Base-by-base conservation (phyloP, 2,113 vertebrate genomes). In the Notothenia rossii region DNA sequence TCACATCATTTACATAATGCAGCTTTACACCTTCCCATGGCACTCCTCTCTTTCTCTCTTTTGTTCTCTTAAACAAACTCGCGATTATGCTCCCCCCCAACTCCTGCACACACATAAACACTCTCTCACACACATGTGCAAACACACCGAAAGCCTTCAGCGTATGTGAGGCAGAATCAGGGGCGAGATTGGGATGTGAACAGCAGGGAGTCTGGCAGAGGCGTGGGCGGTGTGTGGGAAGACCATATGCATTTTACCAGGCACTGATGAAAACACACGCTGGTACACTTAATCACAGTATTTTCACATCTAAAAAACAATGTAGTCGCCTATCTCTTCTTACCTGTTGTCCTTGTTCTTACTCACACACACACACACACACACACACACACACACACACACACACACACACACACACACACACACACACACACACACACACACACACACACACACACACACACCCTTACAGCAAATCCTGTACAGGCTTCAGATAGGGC, bases 151-250 rank as follows among this genome's bases (percentile, higher is more conserved):
- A 67, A 81, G 77, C 73, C 81, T 78, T 62, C n/a, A 80, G 75
- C 55, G 25, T 25, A 54, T 79, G 83, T 55, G 55, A 72, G 58
- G 84, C 83, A 80, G 77, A 80, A 64, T 67, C 77, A 51, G 78
- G 87, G 83, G 77, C 71, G 83, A 75, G 87, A 86, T 78, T 77
- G 76, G 86, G 85, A 80, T 79, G 81, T 51, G 86, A 89, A 92
- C 92, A 90, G 89, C 88, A 82, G 86, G 91, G 86, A 91, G 83
- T 82, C 90, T 91, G 79, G 60, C 76, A 88, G 81, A 85, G 84
- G 65, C 18, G 91, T 94, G 83, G 92, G 94, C 29, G 78, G 65
- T 86, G 89, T 75, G 91, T 93, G 90, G 92, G 92, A 87, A 76
- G 89, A 75, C 84, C 87, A 85, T 93, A 89, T 90, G 91, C 76